Evolutionary conservation across 2,888 invertebrate genomes (phyloP).

Genomic region (Clanis bilineata): DNA sequence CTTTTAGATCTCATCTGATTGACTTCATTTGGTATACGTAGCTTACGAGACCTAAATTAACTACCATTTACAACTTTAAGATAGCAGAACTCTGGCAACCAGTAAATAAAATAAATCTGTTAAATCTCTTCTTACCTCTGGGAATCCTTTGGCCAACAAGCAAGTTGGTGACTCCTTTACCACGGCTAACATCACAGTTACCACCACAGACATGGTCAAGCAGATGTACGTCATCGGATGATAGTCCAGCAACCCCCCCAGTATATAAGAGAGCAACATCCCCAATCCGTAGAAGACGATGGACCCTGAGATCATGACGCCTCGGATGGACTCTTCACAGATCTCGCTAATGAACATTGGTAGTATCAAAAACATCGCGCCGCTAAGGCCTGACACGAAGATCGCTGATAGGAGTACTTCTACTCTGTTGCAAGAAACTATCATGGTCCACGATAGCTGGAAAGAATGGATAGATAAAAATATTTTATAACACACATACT

Average conservation of each 20-base stretch:
- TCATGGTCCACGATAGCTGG: constrained; percentile 56
- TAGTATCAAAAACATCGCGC: constrained; percentile 43
- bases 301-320: constrained; percentile 52
- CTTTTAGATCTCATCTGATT: too few species aligned
- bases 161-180: constrained; percentile 59
- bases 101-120: too few species aligned
- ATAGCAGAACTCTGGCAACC: too few species aligned
- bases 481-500: background rate
- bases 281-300: constrained; percentile 57
- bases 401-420: constrained; percentile 51
- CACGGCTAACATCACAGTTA: constrained; percentile 36
- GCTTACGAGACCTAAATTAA: too few species aligned
- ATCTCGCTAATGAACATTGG: constrained; percentile 61
- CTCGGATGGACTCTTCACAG: constrained; percentile 61
- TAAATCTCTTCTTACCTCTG: constrained; percentile 51
- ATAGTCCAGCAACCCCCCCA: constrained; percentile 57
- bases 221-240: constrained; percentile 49
- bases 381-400: constrained; percentile 56
- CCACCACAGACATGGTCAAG: constrained; percentile 39
- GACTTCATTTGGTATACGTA: too few species aligned
- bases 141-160: constrained; percentile 54
- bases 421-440: constrained; percentile 43
- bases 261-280: constrained; percentile 52
- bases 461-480: constrained; percentile 23
- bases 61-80: too few species aligned